Conservation (phyloP, 2,797 vertebrate species). For the Neosalanx taihuensis region DNA sequence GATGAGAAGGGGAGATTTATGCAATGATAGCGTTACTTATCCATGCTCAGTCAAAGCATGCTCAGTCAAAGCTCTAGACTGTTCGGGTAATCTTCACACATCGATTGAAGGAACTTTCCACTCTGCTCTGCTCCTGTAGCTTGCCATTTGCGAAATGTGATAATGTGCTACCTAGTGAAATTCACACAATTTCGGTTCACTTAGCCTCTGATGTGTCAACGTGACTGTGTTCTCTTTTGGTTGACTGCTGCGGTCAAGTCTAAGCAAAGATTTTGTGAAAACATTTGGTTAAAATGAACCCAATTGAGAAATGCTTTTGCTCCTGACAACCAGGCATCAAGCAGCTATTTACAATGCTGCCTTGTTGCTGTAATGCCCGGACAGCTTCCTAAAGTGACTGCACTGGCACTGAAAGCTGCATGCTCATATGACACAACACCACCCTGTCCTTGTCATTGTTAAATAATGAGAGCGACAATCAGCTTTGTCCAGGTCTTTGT, state of each 20-base stretch:
- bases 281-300: conserved; percentile 59
- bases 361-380: conserved; percentile 61
- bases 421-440: conserved; percentile 44
- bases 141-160: conserved; percentile 63
- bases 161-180: conserved; percentile 76
- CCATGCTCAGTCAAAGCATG: conserved; percentile 61
- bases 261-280: conserved; percentile 46
- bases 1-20: conserved; percentile 57
- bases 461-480: conserved; percentile 52
- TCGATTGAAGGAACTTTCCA: conserved; percentile 48
- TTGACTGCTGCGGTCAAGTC: conserved; percentile 66
- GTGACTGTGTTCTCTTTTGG: conserved; percentile 71
- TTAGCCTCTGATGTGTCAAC: conserved; percentile 73
- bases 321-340: conserved; percentile 74
- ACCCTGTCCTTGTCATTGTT: conserved; percentile 31
- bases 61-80: conserved; percentile 54
- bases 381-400: conserved; percentile 53
- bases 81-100: conserved; percentile 49
- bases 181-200: conserved; percentile 71
- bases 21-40: conserved; percentile 59
- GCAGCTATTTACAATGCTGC: conserved; percentile 55
- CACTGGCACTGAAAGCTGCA: conserved; percentile 46
- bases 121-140: conserved; percentile 47
- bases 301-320: conserved; percentile 48
- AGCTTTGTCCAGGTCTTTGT: conserved; percentile 42